phyloP scores from a whole-genome alignment of 2,797 vertebrate species.

The Takifugu rubripes region DNA sequence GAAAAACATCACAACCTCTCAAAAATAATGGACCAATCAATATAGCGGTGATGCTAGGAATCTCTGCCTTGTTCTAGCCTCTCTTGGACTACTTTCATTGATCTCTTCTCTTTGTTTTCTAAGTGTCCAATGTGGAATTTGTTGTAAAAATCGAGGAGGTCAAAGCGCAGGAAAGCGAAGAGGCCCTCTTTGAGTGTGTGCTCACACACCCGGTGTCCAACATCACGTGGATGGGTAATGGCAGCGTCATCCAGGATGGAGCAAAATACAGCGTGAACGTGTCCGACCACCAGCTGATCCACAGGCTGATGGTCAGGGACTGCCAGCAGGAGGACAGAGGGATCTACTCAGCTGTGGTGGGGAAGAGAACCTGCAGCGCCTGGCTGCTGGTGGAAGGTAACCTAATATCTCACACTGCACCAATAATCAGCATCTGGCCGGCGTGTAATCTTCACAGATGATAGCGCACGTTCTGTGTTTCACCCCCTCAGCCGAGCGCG shows the following conservation, averaged over 20 bases:
- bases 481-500: slow-evolving; percentile 45
- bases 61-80: neutral
- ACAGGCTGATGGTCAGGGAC: slow-evolving; percentile 78
- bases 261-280: slow-evolving; percentile 72
- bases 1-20: no score
- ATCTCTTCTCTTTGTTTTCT: slow-evolving; percentile 5
- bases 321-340: slow-evolving; percentile 73
- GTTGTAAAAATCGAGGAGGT: slow-evolving; percentile 69
- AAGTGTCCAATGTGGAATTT: slow-evolving; percentile 69
- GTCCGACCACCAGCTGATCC: slow-evolving; percentile 78
- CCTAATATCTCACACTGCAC: neutral
- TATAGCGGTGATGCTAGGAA: no score
- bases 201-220: slow-evolving; percentile 71
- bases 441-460: slow-evolving; percentile 3
- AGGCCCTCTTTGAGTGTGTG: slow-evolving; percentile 77
- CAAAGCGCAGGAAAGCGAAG: slow-evolving; percentile 65
- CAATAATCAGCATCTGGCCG: neutral
- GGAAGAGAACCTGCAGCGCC: slow-evolving; percentile 76
- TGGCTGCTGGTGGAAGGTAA: slow-evolving; percentile 85
- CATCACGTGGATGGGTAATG: slow-evolving; percentile 78
- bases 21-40: no score
- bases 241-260: slow-evolving; percentile 56
- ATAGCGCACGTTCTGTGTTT: neutral
- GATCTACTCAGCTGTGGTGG: slow-evolving; percentile 78
- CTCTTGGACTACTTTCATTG: neutral